Conservation (phyloP, 2,888 invertebrate genomes). For the Chirona hameri region DNA sequence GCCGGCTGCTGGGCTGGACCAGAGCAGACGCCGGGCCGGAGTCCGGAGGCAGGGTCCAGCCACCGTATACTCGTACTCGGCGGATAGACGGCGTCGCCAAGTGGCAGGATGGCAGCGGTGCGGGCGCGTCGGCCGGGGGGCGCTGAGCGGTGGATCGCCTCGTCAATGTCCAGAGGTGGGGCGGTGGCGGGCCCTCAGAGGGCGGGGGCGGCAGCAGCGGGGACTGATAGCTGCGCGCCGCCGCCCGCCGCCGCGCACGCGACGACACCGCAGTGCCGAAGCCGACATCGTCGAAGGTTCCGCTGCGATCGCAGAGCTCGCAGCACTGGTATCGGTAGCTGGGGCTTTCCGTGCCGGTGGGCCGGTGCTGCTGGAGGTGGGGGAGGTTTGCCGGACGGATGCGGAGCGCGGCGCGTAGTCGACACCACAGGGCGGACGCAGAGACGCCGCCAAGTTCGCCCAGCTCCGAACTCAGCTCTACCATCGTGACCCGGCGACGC, state of each 20-base stretch:
- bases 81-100: neutral
- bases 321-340: constrained; percentile 28
- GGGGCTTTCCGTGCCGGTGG: neutral
- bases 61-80: no score
- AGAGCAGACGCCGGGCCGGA: neutral
- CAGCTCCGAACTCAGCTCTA: neutral
- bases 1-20: neutral
- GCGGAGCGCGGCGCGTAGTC: neutral
- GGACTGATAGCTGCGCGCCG: constrained; percentile 3
- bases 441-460: neutral
- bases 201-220: neutral
- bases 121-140: neutral
- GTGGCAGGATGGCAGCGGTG: neutral
- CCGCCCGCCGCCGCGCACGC: neutral
- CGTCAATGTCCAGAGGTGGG: neutral
- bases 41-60: neutral
- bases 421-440: neutral
- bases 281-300: neutral
- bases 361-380: neutral
- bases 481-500: neutral
- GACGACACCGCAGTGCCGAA: neutral
- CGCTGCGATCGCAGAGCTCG: neutral
- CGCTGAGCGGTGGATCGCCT: neutral
- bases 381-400: neutral
- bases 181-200: neutral